phyloP scores from a whole-genome alignment of 2,888 invertebrate genomes.

The Thysanoteuthis rhombus region DNA sequence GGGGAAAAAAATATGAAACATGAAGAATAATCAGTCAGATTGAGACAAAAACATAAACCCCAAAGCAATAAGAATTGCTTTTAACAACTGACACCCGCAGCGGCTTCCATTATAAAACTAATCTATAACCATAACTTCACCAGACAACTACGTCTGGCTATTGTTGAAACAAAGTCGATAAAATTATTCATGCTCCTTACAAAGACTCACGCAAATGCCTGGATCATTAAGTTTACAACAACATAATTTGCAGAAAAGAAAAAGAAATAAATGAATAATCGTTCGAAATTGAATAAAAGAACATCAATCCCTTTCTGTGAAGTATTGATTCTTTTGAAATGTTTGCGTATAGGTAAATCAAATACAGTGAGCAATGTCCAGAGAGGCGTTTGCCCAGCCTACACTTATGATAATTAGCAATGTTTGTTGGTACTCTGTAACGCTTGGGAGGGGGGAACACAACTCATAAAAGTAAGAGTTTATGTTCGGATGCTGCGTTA shows the following conservation, averaged over 20 bases:
- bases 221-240: background rate
- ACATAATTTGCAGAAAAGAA: background rate
- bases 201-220: background rate
- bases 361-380: no score
- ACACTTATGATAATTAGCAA: no score
- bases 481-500: no score
- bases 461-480: no score
- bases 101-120: background rate
- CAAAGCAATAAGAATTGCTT: background rate
- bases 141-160: background rate
- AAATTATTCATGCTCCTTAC: background rate
- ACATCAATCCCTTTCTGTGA: no score
- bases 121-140: background rate
- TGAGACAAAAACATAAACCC: background rate
- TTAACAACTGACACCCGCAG: background rate
- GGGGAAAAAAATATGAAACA: background rate
- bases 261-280: no score
- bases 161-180: background rate
- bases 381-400: no score
- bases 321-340: no score
- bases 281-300: background rate
- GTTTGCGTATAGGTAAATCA: no score
- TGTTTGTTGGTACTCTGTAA: no score
- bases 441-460: no score
- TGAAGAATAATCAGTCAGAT: background rate